phyloP scores from a whole-genome alignment of 1,140 invertebrate species.

The Leucophenga varia region DNA sequence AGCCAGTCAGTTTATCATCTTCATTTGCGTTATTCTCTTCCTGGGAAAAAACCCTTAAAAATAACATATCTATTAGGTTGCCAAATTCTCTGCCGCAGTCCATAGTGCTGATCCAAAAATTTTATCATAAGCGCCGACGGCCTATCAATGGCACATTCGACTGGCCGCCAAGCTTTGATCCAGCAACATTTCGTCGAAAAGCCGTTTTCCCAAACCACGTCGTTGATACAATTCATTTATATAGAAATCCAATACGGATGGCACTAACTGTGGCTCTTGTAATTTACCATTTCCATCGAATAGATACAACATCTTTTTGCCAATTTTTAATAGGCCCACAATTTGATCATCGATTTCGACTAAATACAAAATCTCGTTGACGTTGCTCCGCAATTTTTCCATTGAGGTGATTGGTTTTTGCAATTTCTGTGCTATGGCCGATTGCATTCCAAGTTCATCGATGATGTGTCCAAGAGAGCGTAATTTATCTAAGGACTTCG shows the following conservation, averaged over 20 bases:
- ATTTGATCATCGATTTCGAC: slow-evolving; percentile 59
- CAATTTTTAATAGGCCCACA: slow-evolving; percentile 81
- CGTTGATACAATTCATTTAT: slow-evolving; percentile 75
- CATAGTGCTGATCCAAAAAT: slow-evolving; percentile 82
- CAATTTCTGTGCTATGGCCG: slow-evolving; percentile 21
- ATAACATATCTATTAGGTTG: slow-evolving; percentile 87
- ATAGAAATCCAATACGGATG: slow-evolving; percentile 85
- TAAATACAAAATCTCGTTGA: slow-evolving; percentile 25
- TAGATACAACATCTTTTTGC: slow-evolving; percentile 78
- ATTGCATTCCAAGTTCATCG: slow-evolving; percentile 13
- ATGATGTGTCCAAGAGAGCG: slow-evolving; percentile 15
- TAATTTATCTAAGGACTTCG: no score
- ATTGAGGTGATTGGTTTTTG: slow-evolving; percentile 10
- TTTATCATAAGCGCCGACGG: slow-evolving; percentile 81
- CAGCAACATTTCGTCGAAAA: slow-evolving; percentile 79
- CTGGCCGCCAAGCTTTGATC: slow-evolving; percentile 65
- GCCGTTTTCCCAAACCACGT: slow-evolving; percentile 70
- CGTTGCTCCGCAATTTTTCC: background rate
- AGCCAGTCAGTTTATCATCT: no score
- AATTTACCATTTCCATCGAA: slow-evolving; percentile 66
- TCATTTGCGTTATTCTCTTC: no score
- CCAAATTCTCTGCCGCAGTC: slow-evolving; percentile 67
- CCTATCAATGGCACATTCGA: slow-evolving; percentile 81
- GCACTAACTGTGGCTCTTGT: slow-evolving; percentile 66
- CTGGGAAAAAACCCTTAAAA: slow-evolving; percentile 80